These are phyloP conservation scores for Amblyopsis hoosieri DNA, from an alignment of 2,797 vertebrate species.

Conservation along the genomic window DNA sequence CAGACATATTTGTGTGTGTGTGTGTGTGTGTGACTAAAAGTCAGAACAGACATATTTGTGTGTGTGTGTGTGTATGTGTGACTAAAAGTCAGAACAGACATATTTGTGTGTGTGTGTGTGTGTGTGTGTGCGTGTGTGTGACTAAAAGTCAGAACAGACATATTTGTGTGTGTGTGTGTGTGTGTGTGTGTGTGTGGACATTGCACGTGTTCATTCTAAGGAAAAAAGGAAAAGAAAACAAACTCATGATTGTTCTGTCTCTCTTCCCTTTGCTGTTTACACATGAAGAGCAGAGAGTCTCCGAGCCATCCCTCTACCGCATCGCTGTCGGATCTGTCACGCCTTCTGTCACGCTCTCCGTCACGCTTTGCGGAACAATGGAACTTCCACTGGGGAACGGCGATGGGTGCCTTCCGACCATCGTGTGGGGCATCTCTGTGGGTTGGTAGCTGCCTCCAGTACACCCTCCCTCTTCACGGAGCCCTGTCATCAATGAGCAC, in stretches of 20 bases:
- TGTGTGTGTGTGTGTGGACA: constrained; percentile 31
- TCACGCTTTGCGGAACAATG: too few species aligned
- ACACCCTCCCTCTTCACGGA: constrained; percentile 27
- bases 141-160: background rate
- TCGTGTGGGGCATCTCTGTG: constrained; percentile 16
- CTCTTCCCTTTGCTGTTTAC: constrained; percentile 8
- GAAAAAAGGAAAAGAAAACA: background rate
- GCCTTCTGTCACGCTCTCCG: background rate
- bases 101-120: constrained; percentile 18
- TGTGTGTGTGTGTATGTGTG: constrained; percentile 17
- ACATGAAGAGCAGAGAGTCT: constrained; percentile 30
- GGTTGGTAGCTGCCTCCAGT: constrained; percentile 27
- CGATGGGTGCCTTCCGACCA: constrained; percentile 1
- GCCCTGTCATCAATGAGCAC: constrained; percentile 31
- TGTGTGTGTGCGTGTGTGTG: constrained; percentile 1
- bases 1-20: constrained; percentile 1
- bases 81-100: background rate
- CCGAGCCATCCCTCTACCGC: constrained; percentile 31
- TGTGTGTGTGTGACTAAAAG: background rate
- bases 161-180: constrained; percentile 24
- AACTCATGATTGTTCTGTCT: constrained; percentile 4
- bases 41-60: background rate
- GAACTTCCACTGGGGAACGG: background rate
- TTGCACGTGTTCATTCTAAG: constrained; percentile 21
- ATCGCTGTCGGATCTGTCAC: background rate